phyloP scores from a whole-genome alignment of 35 echinoderm and acorn worm species.

The Heliocidaris tuberculata region DNA sequence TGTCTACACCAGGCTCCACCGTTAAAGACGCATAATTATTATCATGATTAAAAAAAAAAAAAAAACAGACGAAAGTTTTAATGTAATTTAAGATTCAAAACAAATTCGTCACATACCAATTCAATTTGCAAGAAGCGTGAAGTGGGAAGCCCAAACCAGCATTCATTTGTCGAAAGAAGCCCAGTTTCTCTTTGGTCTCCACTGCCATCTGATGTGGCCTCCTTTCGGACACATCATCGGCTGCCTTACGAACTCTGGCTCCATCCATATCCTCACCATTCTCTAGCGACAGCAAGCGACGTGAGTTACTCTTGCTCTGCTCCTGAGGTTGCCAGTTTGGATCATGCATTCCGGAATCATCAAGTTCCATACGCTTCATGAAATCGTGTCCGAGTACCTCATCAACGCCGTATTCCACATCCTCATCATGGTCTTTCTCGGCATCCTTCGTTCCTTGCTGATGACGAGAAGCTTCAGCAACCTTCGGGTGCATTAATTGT shows the following conservation, averaged over 20 bases:
- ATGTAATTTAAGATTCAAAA: too few species aligned
- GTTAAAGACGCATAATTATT: too few species aligned
- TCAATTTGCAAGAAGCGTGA: not conserved
- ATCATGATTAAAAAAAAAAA: too few species aligned
- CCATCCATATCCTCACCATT: too few species aligned
- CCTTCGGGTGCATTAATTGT: not conserved
- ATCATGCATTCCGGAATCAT: not conserved
- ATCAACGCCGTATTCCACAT: not conserved
- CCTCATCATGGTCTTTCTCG: not conserved
- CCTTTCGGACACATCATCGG: too few species aligned
- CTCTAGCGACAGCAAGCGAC: not conserved
- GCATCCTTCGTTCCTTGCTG: not conserved
- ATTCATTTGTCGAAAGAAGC: not conserved
- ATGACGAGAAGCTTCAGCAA: not conserved
- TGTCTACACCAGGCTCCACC: too few species aligned
- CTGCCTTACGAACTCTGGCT: too few species aligned
- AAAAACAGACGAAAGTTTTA: too few species aligned
- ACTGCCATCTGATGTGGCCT: not conserved
- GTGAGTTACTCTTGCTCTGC: not conserved
- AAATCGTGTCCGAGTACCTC: not conserved
- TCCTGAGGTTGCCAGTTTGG: not conserved
- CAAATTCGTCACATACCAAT: too few species aligned
- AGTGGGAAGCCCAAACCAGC: not conserved
- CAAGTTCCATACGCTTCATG: not conserved
- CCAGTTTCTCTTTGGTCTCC: not conserved